Percentiles rank a stretch among this genome's conserved stretches.
Evolutionary conservation across 2,797 vertebrate genomes (phyloP).

Genomic region (Myotis planiceps): DNA sequence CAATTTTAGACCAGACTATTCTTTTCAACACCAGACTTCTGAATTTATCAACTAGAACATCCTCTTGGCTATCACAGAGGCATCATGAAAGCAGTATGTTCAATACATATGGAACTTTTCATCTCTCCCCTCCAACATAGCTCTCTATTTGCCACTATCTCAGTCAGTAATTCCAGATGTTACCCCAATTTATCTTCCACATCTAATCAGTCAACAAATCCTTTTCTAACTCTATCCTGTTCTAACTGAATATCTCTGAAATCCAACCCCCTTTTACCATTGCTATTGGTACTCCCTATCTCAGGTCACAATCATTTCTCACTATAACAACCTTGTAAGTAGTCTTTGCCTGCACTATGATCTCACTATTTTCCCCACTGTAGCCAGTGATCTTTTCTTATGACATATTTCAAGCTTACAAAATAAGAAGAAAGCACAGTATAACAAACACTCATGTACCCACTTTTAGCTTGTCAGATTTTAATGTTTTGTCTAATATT

Average conservation of each 20-base stretch:
- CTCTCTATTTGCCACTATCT: neutral
- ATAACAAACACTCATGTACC: neutral
- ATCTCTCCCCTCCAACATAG: neutral
- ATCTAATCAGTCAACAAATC: neutral
- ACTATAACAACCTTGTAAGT: neutral
- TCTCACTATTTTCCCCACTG: neutral
- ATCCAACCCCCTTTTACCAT: neutral
- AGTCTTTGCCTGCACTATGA: neutral
- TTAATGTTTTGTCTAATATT: neutral
- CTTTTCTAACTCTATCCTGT: neutral
- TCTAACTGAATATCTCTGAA: slow-evolving; percentile 5
- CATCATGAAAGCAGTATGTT: neutral
- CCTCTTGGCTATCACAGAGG: neutral
- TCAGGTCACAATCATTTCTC: neutral
- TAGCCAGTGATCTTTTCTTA: neutral
- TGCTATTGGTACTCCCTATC: neutral
- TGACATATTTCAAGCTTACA: neutral
- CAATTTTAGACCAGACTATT: neutral
- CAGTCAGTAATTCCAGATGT: neutral
- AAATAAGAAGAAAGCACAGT: neutral
- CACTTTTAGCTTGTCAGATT: neutral
- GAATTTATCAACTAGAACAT: neutral
- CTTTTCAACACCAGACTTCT: neutral
- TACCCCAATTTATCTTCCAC: neutral
- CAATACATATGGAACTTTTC: neutral